Base-by-base conservation (phyloP, 2,113 vertebrate genomes). In the Oreotrochilus melanogaster region DNA sequence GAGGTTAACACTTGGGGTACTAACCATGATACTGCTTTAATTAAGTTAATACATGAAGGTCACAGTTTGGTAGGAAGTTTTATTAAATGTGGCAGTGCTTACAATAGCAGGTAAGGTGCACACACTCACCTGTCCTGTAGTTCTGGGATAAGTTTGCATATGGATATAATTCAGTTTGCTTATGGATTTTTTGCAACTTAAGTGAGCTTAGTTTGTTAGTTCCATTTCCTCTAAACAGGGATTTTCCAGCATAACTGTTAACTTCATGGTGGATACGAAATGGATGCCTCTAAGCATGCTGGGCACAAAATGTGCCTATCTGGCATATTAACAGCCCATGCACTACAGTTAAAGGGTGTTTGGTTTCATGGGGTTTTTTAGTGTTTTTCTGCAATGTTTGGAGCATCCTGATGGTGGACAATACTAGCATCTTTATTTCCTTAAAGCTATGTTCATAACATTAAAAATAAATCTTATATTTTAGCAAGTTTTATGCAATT, bases 1-100 rank as follows among this genome's bases (percentile, higher is more conserved):
- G 98, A 48, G 92, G 97, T 97, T 97, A 98, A 97, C 97, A 85
- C 97, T 97, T 97, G 48, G 78, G 91, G 92, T 74, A 96, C 88
- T 76, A 94, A 66, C 91, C 83, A 94, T 69, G 79, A 96, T 90
- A 89, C 60, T 84, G 70, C 95, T 97, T 97, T 98, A 98, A 98
- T 98, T 98, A 97, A 97, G 90, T 94, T 96, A 97, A 96, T 93
- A 96, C 73, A 92, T 73, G 95, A 97, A 97, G 78, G 95, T 96
- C 96, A 96, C 91, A 82, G 90, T 96, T 97, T 83, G 28, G 88
- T 58, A 95, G 84, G 94, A 97, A 98, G 93, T 97, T 97, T 94
- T 85, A 97, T 97, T 96, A 97, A 91, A 97, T 97, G 94, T 93
- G 83, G 78, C 39, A 87, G 66, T 91, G 95, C 92, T 96, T 95